Evolutionary conservation across 64 coral and sea anemone species (phyloP), one percentile per base, ranked within the genome.

Genomic region (Montipora efflorescens): DNA sequence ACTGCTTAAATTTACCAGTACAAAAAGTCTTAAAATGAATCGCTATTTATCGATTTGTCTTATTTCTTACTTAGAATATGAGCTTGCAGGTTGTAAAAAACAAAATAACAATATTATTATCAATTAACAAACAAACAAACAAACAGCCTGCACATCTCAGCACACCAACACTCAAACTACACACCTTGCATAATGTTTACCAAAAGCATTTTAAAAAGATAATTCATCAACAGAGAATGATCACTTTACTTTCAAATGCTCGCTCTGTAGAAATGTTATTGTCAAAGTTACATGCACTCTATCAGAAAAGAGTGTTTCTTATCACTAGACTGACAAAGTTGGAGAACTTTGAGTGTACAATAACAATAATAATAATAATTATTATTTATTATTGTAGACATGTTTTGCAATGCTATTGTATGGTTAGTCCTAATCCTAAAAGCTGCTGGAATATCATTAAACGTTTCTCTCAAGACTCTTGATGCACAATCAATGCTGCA

Each of bases 11-110:
- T 67, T 71, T 71, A 72, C 62, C 46, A 86, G 64, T 86, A 86
- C 64, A 86, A 86, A 69, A 67, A 49, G 13, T 44, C 19, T 86
- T 68, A 49, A 84, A 84, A 67, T 84, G 14, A 86, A 86, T 44
- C 44, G 16, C 11, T 78, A 8, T 48, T 16, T 78, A 7, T 78
- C 46, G 6, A 49, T 49, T 44, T 13, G 36, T 11, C 1, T 16
- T 12, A 64, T 55, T 55, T 55, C 5, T 10, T 5, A 55, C 52
- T 55, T 55, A 55, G 52, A 55, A 55, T 5, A 55, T 7, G 52
- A 55, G 52, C 6, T 55, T 55, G 52, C 52, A 55, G 10, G 10
- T 55, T 55, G 6, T 55, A 55, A 7, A 8, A 36, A 36, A 36
- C 36, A 36, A 36, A 36, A 36, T 36, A 2, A 36, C 76, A 78